These are phyloP conservation scores for Boloria selene DNA, from an alignment of 2,888 invertebrate genomes.

Conservation along the genomic window DNA sequence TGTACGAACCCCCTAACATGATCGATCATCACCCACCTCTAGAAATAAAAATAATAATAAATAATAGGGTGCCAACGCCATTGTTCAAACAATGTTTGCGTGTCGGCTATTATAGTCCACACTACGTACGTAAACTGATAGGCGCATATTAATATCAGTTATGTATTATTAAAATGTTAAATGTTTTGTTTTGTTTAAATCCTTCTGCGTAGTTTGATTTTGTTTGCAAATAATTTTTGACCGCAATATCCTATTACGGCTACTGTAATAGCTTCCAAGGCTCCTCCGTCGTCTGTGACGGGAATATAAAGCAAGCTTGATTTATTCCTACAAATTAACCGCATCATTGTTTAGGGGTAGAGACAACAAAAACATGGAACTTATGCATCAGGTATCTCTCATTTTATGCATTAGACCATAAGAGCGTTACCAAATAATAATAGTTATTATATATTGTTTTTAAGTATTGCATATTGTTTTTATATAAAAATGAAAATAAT, in stretches of 20 bases:
- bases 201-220: slow-evolving; percentile 50
- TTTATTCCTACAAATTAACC: slow-evolving; percentile 71
- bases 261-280: slow-evolving; percentile 75
- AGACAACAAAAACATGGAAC: background rate
- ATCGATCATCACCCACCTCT: slow-evolving; percentile 79
- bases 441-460: no score
- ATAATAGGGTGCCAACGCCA: slow-evolving; percentile 68
- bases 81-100: slow-evolving; percentile 73
- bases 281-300: slow-evolving; percentile 72
- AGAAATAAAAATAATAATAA: slow-evolving; percentile 80
- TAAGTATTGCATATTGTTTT: no score
- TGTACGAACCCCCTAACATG: slow-evolving; percentile 66
- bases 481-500: no score
- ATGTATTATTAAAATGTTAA: background rate
- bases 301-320: slow-evolving; percentile 75
- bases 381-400: no score
- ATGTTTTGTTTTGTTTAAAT: background rate
- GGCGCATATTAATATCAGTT: slow-evolving; percentile 14
- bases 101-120: slow-evolving; percentile 64
- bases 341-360: slow-evolving; percentile 51
- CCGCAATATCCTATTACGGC: slow-evolving; percentile 78
- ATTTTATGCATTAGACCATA: no score
- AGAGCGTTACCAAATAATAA: no score
- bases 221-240: slow-evolving; percentile 78
- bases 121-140: slow-evolving; percentile 27